phyloP scores from a whole-genome alignment of 2,113 vertebrate species.

The Leptobrachium ailaonicum region DNA sequence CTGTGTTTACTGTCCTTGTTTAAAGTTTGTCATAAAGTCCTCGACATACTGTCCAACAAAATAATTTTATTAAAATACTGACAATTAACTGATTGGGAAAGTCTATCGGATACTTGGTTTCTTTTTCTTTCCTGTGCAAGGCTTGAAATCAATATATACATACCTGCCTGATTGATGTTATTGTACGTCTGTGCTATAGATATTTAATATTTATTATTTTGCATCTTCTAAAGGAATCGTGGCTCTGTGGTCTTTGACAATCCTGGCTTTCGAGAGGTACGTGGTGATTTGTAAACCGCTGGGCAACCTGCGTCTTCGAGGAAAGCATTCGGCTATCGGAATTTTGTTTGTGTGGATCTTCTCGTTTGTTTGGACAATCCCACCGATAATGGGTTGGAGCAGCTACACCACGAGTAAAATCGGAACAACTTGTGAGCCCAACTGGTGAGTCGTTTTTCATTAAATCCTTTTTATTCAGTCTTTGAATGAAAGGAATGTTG shows the following conservation, averaged over 20 bases:
- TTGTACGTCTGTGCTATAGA: not conserved
- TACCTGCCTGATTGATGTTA: not conserved
- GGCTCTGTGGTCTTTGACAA: conserved; percentile 84
- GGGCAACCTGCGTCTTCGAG: conserved; percentile 67
- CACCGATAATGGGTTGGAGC: conserved; percentile 84
- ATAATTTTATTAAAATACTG: no score
- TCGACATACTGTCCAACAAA: no score
- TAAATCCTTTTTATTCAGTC: no score
- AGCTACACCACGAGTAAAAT: conserved; percentile 89
- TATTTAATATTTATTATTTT: not conserved
- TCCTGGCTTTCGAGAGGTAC: conserved; percentile 83
- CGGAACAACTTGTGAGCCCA: conserved; percentile 89
- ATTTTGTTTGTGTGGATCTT: conserved; percentile 83
- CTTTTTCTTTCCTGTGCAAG: no score
- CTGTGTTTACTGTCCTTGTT: no score
- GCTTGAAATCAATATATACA: no score
- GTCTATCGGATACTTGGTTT: no score
- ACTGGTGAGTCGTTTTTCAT: conserved; percentile 75
- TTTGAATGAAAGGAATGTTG: no score
- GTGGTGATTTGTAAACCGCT: conserved; percentile 79
- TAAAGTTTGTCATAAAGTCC: no score
- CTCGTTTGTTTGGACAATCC: conserved; percentile 86
- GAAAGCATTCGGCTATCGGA: conserved; percentile 74
- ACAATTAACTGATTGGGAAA: no score
- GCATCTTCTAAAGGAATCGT: conserved; percentile 74